Conservation (phyloP, 1,140 invertebrate species). For the Oncopodura yosiiana region DNA sequence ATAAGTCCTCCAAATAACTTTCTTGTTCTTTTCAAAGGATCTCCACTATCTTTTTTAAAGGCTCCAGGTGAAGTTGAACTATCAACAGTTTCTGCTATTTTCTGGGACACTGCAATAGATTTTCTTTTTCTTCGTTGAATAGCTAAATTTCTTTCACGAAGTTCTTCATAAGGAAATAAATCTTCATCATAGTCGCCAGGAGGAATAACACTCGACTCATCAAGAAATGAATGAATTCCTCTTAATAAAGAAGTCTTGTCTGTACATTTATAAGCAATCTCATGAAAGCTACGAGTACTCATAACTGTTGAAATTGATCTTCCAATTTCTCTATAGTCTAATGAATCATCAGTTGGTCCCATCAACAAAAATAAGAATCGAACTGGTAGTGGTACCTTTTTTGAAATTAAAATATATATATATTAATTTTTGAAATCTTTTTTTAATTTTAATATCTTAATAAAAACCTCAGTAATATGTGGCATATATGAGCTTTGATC, state of each 20-base stretch:
- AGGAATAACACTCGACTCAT: constrained; percentile 83
- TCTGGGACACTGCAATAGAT: no score
- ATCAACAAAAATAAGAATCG: constrained; percentile 86
- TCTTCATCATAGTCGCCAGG: constrained; percentile 94
- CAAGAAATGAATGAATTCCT: constrained; percentile 87
- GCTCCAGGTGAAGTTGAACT: no score
- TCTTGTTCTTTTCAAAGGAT: not conserved
- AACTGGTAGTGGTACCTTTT: constrained; percentile 78
- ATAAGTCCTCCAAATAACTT: constrained; percentile 72
- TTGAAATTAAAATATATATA: no score
- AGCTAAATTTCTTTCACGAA: not conserved
- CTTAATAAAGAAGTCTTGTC: constrained; percentile 71
- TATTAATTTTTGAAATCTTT: not conserved
- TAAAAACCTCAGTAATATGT: constrained; percentile 35
- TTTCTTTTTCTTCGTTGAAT: not conserved
- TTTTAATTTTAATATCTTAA: constrained; percentile 5
- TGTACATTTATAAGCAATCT: constrained; percentile 78
- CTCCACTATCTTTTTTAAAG: no score
- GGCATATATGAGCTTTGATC: constrained; percentile 58
- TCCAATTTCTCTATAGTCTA: constrained; percentile 92
- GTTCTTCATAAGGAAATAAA: constrained; percentile 67
- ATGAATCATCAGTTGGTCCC: constrained; percentile 65
- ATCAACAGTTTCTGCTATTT: no score
- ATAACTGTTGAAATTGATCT: constrained; percentile 89
- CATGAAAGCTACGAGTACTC: constrained; percentile 84